Conservation (phyloP, 2,797 vertebrate genomes). For the Fistularia tabacaria region DNA sequence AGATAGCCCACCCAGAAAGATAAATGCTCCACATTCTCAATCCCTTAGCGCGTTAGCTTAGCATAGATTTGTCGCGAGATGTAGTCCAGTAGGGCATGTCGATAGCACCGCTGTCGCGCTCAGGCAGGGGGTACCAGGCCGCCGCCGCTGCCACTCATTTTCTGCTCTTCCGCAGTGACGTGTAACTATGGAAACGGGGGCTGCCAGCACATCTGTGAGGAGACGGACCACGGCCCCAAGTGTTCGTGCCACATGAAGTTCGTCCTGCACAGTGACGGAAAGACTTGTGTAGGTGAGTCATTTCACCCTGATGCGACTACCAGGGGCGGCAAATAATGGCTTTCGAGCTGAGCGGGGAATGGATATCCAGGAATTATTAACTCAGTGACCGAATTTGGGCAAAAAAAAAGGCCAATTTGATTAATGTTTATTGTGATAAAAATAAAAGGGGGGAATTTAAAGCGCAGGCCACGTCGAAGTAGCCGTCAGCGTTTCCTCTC, state of each 20-base stretch:
- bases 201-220: slow-evolving; percentile 97
- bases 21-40: too few species aligned
- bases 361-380: slow-evolving; percentile 23
- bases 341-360: slow-evolving; percentile 33
- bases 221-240: slow-evolving; percentile 91
- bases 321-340: slow-evolving; percentile 29
- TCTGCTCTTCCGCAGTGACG: slow-evolving; percentile 81
- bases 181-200: slow-evolving; percentile 98
- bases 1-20: too few species aligned
- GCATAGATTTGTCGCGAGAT: too few species aligned
- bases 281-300: slow-evolving; percentile 97
- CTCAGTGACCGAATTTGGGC: neutral
- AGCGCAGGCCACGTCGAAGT: slow-evolving; percentile 27
- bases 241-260: slow-evolving; percentile 98
- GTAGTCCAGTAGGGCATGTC: too few species aligned
- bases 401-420: too few species aligned
- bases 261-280: slow-evolving; percentile 89
- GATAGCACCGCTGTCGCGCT: too few species aligned
- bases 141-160: neutral
- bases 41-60: too few species aligned
- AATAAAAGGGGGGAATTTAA: slow-evolving; percentile 4
- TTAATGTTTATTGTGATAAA: slow-evolving; percentile 17
- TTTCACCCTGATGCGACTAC: slow-evolving; percentile 33
- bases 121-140: too few species aligned
- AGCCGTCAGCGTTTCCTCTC: slow-evolving; percentile 33